These are phyloP conservation scores for Leptinotarsa peninsularis DNA, from an alignment of 2,888 invertebrate genomes.

Conservation along the genomic window DNA sequence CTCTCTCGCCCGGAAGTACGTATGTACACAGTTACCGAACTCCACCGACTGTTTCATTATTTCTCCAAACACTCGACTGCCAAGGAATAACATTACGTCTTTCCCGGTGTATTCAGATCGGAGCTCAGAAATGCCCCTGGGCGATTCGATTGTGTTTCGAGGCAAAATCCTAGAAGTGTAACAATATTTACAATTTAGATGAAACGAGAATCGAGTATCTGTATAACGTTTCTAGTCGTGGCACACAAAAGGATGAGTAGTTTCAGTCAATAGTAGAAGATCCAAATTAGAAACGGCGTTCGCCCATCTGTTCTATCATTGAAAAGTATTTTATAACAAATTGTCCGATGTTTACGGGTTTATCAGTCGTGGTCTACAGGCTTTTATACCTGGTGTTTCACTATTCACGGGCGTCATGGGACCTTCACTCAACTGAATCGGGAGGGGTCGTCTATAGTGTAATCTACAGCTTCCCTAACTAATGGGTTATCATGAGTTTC, in stretches of 20 bases:
- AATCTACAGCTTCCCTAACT: no score
- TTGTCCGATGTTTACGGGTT: no score
- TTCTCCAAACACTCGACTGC: slow-evolving; percentile 35
- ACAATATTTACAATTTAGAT: slow-evolving; percentile 18
- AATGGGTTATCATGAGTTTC: no score
- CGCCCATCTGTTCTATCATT: no score
- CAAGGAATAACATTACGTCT: slow-evolving; percentile 34
- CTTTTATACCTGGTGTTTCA: no score
- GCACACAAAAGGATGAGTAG: neutral
- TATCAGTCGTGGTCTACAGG: no score
- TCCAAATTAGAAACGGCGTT: no score
- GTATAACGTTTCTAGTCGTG: neutral
- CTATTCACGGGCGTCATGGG: no score
- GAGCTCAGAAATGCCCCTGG: slow-evolving; percentile 12
- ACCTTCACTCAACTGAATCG: no score
- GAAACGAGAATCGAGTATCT: slow-evolving; percentile 11
- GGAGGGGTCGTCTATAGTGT: no score
- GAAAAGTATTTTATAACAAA: no score
- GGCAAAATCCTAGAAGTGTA: slow-evolving; percentile 10
- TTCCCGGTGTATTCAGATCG: slow-evolving; percentile 22
- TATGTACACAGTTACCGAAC: slow-evolving; percentile 28
- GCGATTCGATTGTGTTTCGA: slow-evolving; percentile 17
- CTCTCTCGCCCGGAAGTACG: neutral
- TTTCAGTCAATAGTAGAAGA: neutral
- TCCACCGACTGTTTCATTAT: slow-evolving; percentile 34